Percentiles rank a stretch among this genome's conserved stretches.
These are phyloP conservation scores for Phalacrocorax carbo DNA, from an alignment of 2,113 vertebrate genomes.

Conservation along the genomic window DNA sequence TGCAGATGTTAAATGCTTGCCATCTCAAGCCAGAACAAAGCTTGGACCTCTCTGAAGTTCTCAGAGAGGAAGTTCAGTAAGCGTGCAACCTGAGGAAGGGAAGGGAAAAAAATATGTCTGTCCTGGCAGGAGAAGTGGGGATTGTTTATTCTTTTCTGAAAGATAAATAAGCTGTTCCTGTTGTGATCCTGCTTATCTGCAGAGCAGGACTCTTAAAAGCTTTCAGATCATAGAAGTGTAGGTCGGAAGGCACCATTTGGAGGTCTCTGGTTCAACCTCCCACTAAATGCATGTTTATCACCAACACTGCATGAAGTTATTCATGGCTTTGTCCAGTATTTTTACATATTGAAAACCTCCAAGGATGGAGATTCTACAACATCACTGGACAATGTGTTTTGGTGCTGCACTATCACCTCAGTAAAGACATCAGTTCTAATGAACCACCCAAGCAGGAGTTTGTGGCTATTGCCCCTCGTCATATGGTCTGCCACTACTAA, in stretches of 20 bases:
- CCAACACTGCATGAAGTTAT: background rate
- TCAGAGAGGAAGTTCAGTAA: background rate
- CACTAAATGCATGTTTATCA: background rate
- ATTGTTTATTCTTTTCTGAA: background rate
- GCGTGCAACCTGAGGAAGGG: background rate
- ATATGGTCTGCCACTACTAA: background rate
- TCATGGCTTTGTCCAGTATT: background rate
- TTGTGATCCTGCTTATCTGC: background rate
- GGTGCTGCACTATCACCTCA: background rate
- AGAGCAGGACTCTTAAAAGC: background rate
- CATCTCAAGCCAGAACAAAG: background rate
- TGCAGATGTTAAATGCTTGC: background rate
- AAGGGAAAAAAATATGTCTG: background rate
- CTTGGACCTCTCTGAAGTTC: background rate
- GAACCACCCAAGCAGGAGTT: background rate
- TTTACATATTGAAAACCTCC: background rate
- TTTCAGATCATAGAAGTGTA: background rate
- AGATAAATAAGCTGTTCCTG: background rate
- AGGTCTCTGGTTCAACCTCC: background rate
- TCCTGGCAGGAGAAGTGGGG: background rate
- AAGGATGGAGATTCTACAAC: background rate
- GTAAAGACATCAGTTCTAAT: background rate
- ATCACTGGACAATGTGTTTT: accelerated
- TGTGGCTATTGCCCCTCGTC: background rate
- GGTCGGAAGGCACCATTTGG: background rate